phyloP scores from a whole-genome alignment of 2,113 vertebrate genomes.

The Callospermophilus lateralis region DNA sequence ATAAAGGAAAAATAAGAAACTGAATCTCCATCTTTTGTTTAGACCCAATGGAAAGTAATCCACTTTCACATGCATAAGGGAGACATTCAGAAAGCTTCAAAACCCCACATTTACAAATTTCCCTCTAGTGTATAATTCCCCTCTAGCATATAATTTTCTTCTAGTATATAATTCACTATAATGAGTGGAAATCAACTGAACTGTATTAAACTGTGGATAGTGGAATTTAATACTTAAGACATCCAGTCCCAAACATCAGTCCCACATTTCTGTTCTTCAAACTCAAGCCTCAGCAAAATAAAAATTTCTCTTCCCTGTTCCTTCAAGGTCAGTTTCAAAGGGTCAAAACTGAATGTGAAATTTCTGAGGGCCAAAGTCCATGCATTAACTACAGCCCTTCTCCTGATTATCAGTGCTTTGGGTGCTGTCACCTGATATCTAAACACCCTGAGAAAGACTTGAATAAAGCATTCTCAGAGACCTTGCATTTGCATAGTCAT shows the following conservation, averaged over 20 bases:
- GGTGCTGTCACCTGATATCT: neutral
- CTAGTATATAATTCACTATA: neutral
- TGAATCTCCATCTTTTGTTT: neutral
- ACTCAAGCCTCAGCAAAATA: neutral
- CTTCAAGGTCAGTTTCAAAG: neutral
- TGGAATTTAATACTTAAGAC: neutral
- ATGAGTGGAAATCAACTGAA: neutral
- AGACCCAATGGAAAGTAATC: neutral
- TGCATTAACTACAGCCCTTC: neutral
- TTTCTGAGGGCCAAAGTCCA: neutral
- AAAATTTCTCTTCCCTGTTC: neutral
- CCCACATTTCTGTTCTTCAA: neutral
- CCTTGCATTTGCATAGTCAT: neutral
- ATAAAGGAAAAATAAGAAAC: neutral
- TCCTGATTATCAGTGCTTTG: neutral
- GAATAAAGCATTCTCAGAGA: neutral
- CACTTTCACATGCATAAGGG: neutral
- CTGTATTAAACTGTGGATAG: neutral
- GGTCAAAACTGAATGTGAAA: neutral
- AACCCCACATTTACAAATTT: neutral
- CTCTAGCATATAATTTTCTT: neutral
- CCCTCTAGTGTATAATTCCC: neutral
- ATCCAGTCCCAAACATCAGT: neutral
- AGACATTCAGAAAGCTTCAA: slow-evolving; percentile 3
- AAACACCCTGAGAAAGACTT: neutral